These are phyloP conservation scores for Tethea ocularis DNA, from an alignment of 2,888 invertebrate genomes.

Conservation along the genomic window DNA sequence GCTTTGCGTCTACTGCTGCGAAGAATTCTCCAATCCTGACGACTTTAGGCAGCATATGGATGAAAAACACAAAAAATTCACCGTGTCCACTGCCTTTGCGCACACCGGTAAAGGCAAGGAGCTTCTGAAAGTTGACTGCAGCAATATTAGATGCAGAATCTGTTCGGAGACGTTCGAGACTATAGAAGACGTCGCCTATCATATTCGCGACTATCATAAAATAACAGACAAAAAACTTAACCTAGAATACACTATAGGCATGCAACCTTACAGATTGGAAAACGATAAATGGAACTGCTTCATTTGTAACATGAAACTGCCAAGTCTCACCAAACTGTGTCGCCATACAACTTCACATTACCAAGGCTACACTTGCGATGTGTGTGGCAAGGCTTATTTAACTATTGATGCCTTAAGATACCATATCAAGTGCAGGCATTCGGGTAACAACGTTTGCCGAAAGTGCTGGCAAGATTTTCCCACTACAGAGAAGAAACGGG, in stretches of 20 bases:
- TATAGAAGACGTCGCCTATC: conserved; percentile 54
- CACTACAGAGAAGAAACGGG: conserved; percentile 49
- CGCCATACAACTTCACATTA: conserved; percentile 70
- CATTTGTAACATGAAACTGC: conserved; percentile 57
- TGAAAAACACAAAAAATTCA: conserved; percentile 53
- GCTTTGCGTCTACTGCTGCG: conserved; percentile 73
- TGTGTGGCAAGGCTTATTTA: conserved; percentile 65
- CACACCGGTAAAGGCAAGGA: conserved; percentile 58
- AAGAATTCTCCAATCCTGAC: conserved; percentile 58
- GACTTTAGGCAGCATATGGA: conserved; percentile 62
- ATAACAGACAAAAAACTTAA: conserved; percentile 48
- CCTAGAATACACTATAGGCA: conserved; percentile 52
- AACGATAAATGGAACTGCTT: conserved; percentile 61
- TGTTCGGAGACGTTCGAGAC: conserved; percentile 49
- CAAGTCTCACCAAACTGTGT: conserved; percentile 58
- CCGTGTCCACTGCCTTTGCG: conserved; percentile 62
- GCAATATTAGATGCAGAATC: conserved; percentile 59
- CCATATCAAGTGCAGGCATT: conserved; percentile 62
- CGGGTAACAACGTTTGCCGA: conserved; percentile 57
- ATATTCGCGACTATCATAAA: conserved; percentile 53
- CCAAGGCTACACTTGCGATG: conserved; percentile 64
- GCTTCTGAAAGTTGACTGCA: conserved; percentile 68
- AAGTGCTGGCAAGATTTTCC: conserved; percentile 68
- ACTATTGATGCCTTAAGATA: conserved; percentile 63
- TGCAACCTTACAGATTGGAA: conserved; percentile 65